phyloP scores from a whole-genome alignment of 2,888 invertebrate genomes.

The Melanchra persicariae region DNA sequence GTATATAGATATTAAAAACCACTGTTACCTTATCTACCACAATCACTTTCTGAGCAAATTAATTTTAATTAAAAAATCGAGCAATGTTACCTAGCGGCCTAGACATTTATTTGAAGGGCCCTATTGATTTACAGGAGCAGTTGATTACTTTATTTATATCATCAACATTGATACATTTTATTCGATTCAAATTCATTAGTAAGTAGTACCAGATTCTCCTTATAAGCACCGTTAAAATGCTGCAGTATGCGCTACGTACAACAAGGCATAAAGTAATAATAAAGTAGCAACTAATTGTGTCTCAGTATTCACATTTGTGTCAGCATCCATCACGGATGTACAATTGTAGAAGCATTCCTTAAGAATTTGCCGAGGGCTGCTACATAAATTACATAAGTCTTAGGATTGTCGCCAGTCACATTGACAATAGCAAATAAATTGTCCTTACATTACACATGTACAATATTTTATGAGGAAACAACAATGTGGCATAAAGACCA shows the following conservation, averaged over 20 bases:
- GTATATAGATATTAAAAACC: not conserved
- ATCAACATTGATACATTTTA: constrained; percentile 32
- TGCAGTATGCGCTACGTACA: constrained; percentile 1
- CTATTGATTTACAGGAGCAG: constrained; percentile 5
- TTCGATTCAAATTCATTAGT: constrained; percentile 32
- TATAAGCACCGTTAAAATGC: constrained; percentile 29
- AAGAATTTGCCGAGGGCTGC: constrained; percentile 53
- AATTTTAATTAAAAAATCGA: not conserved
- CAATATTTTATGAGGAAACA: constrained; percentile 54
- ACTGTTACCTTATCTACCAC: not conserved
- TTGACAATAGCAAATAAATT: constrained; percentile 63
- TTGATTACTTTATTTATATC: constrained; percentile 20
- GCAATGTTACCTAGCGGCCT: constrained; percentile 2
- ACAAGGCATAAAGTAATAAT: constrained; percentile 27
- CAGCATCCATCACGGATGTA: constrained; percentile 47
- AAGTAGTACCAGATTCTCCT: constrained; percentile 18
- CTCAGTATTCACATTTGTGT: constrained; percentile 54
- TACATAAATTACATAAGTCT: constrained; percentile 53
- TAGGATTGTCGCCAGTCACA: constrained; percentile 55
- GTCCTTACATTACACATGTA: constrained; percentile 46
- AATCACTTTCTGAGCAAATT: not conserved
- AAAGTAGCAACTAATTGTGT: constrained; percentile 52
- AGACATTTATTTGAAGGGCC: constrained; percentile 34
- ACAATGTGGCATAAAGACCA: constrained; percentile 45
- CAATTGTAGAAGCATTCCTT: constrained; percentile 56